Conservation (phyloP, 2,888 invertebrate species). For the Conomelus anceps region DNA sequence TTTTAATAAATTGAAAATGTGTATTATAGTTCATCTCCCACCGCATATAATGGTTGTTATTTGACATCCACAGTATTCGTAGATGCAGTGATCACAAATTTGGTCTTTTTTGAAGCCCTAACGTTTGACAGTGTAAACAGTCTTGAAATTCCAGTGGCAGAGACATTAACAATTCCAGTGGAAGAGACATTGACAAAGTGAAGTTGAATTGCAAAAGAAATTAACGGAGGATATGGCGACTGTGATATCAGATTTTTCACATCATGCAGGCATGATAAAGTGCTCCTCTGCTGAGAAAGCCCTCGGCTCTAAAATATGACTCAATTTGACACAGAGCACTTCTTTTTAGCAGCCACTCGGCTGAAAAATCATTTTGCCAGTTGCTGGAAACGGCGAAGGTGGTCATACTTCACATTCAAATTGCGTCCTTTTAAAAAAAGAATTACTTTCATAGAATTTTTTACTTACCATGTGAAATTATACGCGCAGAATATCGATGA, state of each 20-base stretch:
- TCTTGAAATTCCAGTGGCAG: not conserved
- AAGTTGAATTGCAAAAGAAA: not conserved
- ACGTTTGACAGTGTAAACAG: not conserved
- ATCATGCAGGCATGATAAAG: not conserved
- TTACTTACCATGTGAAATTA: not conserved
- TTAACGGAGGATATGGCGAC: not conserved
- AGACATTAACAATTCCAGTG: not conserved
- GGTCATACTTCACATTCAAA: not conserved
- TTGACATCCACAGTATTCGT: too few species aligned
- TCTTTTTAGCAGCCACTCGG: not conserved
- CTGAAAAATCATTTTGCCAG: not conserved
- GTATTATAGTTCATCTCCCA: too few species aligned
- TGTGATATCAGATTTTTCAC: not conserved
- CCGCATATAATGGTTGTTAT: too few species aligned
- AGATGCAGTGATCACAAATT: not conserved
- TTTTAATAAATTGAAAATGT: too few species aligned
- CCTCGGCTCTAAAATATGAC: not conserved
- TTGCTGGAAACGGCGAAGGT: not conserved
- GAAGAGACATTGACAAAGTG: not conserved
- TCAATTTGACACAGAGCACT: not conserved
- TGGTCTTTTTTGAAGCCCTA: not conserved
- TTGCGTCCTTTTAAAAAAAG: not conserved
- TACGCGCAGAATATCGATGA: not conserved
- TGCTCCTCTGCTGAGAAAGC: not conserved
- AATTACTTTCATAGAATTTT: not conserved